These are phyloP conservation scores for Epinephelus fuscoguttatus DNA, from an alignment of 2,113 vertebrate genomes.

Conservation along the genomic window DNA sequence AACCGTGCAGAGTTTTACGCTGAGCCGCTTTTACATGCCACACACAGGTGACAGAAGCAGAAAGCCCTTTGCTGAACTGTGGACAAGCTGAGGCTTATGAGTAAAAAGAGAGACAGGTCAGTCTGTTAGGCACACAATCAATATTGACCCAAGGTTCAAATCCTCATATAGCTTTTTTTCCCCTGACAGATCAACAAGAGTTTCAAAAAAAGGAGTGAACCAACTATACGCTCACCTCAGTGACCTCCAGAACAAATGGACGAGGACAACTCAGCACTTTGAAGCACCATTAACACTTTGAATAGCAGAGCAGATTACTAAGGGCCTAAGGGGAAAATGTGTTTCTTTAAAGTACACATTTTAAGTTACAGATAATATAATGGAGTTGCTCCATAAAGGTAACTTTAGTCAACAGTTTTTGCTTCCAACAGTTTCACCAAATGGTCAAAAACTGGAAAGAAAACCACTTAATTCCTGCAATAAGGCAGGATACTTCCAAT, in stretches of 20 bases:
- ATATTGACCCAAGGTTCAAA: slow-evolving; percentile 56
- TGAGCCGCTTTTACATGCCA: slow-evolving; percentile 58
- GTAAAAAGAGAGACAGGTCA: neutral
- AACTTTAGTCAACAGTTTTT: neutral
- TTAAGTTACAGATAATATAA: neutral
- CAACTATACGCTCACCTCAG: slow-evolving; percentile 3
- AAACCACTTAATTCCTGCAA: neutral
- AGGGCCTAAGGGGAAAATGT: neutral
- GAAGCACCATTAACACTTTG: neutral
- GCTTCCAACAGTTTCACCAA: neutral
- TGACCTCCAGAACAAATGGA: slow-evolving; percentile 30
- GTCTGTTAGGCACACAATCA: slow-evolving; percentile 37
- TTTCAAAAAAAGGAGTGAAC: neutral
- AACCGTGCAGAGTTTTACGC: neutral
- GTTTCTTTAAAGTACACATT: neutral
- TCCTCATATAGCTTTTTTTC: slow-evolving; percentile 9
- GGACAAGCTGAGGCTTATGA: slow-evolving; percentile 8
- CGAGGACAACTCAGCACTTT: neutral
- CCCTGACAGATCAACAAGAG: slow-evolving; percentile 17
- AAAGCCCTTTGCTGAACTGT: slow-evolving; percentile 9
- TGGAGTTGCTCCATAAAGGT: neutral
- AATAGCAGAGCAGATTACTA: neutral
- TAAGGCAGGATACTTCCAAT: neutral
- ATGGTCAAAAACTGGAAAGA: neutral
- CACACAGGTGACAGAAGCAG: slow-evolving; percentile 58